Evolutionary conservation across 2,797 vertebrate species (phyloP).

Genomic region (Pempheris klunzingeri): DNA sequence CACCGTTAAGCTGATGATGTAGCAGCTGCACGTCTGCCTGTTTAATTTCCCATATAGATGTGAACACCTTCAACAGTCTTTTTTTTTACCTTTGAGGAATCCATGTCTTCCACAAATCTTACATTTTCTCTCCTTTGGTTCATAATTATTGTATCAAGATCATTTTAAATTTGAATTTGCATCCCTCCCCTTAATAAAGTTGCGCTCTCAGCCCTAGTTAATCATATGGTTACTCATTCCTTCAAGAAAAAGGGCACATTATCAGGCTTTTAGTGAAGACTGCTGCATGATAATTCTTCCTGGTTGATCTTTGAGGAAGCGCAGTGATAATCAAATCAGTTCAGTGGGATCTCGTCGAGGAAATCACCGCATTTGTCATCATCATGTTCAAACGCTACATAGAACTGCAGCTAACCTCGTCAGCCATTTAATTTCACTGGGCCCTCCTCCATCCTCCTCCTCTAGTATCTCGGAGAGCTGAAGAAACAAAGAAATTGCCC

Average conservation of each 20-base stretch:
- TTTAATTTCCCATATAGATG: background rate
- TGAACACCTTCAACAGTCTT: conserved; percentile 19
- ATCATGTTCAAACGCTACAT: conserved; percentile 41
- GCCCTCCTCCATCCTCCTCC: conserved; percentile 21
- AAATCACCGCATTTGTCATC: conserved; percentile 63
- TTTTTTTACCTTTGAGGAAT: background rate
- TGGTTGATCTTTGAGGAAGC: conserved; percentile 38
- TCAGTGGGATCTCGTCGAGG: conserved; percentile 39
- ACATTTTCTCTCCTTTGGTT: background rate
- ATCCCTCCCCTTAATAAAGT: background rate
- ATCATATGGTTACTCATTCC: background rate
- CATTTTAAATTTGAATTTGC: background rate
- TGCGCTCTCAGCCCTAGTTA: background rate
- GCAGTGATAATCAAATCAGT: conserved; percentile 53
- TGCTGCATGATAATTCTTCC: conserved; percentile 21
- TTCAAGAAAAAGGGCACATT: background rate
- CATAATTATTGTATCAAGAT: background rate
- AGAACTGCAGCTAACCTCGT: conserved; percentile 56
- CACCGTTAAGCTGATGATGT: background rate
- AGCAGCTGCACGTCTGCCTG: background rate
- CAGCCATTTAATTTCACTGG: conserved; percentile 68
- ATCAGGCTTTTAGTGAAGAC: background rate
- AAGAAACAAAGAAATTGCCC: background rate
- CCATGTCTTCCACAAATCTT: background rate
- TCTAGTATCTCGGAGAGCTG: conserved; percentile 5